A percentile compares a stretch with the other conserved stretches of the same genome.
phyloP scores from a whole-genome alignment of 2,888 invertebrate species.

The Thymelicus lineola region DNA sequence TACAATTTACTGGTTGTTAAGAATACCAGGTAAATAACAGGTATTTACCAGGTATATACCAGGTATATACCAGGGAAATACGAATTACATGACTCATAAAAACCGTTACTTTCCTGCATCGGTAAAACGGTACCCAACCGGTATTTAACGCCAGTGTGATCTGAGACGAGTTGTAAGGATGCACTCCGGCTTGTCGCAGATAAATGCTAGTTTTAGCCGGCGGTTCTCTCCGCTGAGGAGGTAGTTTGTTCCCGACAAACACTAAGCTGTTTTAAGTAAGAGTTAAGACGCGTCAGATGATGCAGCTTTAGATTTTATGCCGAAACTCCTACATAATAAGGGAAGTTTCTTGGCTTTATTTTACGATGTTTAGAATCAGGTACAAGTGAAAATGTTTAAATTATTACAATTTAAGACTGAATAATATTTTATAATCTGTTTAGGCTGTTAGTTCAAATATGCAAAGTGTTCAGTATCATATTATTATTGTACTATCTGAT shows the following conservation, averaged over 20 bases:
- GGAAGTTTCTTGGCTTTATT: neutral
- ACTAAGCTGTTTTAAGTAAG: slow-evolving; percentile 33
- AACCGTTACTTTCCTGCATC: neutral
- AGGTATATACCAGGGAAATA: no score
- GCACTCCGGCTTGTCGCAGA: slow-evolving; percentile 19
- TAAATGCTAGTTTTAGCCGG: slow-evolving; percentile 36
- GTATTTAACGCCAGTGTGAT: neutral
- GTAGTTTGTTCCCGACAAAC: slow-evolving; percentile 29
- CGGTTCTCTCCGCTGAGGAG: slow-evolving; percentile 24
- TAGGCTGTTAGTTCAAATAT: no score
- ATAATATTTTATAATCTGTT: no score
- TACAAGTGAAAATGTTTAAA: no score
- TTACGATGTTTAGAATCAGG: no score
- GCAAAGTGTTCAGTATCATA: no score
- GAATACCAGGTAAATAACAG: no score
- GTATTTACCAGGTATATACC: no score
- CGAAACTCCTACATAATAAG: slow-evolving; percentile 3
- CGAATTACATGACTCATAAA: no score
- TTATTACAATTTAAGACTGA: no score
- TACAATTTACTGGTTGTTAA: no score
- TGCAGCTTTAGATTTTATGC: slow-evolving; percentile 9
- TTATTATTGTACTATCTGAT: no score
- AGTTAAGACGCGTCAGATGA: slow-evolving; percentile 22
- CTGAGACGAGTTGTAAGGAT: neutral
- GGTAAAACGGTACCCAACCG: neutral